These are phyloP conservation scores for Penaeus monodon DNA, from an alignment of 2,888 invertebrate species.

Conservation along the genomic window DNA sequence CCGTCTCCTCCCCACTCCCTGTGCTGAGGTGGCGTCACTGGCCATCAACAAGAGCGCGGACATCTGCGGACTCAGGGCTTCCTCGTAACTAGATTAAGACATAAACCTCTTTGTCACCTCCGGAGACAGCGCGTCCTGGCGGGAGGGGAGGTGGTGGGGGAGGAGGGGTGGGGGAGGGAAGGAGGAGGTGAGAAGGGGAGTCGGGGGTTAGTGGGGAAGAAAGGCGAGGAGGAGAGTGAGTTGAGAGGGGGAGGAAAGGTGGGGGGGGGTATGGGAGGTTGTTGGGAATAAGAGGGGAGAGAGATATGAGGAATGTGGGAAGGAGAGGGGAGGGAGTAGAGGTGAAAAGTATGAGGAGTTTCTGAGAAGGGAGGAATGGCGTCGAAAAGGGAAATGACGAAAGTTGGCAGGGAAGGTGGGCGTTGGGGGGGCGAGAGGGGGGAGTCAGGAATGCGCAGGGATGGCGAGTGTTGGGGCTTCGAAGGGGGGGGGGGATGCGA, in stretches of 20 bases:
- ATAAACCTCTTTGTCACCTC: conserved; percentile 47
- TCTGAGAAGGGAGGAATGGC: background rate
- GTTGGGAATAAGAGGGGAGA: background rate
- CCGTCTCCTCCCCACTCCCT: no score
- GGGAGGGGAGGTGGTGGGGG: background rate
- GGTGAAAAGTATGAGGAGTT: background rate
- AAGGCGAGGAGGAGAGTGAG: background rate
- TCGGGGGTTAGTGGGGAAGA: background rate
- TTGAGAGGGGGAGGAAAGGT: background rate
- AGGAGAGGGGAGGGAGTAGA: background rate
- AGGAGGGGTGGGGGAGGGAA: background rate
- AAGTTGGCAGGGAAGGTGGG: background rate
- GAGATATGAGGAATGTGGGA: background rate
- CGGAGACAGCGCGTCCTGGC: conserved; percentile 2
- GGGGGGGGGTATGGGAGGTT: background rate
- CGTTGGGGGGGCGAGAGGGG: background rate
- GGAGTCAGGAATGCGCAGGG: conserved; percentile 16
- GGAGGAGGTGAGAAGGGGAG: background rate
- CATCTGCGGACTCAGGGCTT: conserved; percentile 31
- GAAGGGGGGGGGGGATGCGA: background rate
- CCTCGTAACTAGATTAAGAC: conserved; percentile 41
- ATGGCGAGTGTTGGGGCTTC: background rate
- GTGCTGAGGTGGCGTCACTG: conserved; percentile 33
- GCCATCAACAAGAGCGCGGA: background rate
- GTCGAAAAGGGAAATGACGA: background rate